phyloP scores from a whole-genome alignment of 2,888 invertebrate genomes.

The Linyphia triangularis region DNA sequence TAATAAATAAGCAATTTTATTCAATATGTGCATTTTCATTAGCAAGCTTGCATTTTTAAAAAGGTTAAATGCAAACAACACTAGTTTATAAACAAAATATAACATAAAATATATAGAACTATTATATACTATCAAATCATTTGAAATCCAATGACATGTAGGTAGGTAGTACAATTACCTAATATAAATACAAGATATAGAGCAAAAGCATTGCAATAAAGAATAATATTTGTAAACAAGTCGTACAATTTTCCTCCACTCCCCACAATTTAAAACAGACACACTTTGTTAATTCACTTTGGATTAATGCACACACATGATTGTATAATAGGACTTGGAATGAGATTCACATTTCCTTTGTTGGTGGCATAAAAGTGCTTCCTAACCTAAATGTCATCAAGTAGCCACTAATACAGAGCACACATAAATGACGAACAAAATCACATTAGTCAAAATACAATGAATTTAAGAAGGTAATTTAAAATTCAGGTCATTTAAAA shows the following conservation, averaged over 20 bases:
- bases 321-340: constrained; percentile 18
- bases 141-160: neutral
- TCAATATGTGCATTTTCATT: no score
- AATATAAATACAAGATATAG: neutral
- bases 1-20: no score
- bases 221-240: neutral
- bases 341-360: neutral
- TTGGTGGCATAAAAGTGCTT: neutral
- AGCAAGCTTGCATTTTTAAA: no score
- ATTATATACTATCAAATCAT: neutral
- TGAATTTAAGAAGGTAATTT: neutral
- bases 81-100: no score
- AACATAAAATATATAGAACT: no score
- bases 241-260: neutral
- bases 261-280: neutral
- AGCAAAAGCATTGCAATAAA: neutral
- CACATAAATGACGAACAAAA: neutral
- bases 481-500: neutral
- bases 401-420: neutral
- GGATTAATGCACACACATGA: constrained; percentile 17
- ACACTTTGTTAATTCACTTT: neutral
- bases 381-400: neutral
- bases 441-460: neutral
- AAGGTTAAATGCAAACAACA: no score
- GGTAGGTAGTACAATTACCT: no score